A percentile compares a stretch with the other conserved stretches of the same genome.
Evolutionary conservation across 2,888 invertebrate species (phyloP).

Genomic region (Drosophila mercatorum): DNA sequence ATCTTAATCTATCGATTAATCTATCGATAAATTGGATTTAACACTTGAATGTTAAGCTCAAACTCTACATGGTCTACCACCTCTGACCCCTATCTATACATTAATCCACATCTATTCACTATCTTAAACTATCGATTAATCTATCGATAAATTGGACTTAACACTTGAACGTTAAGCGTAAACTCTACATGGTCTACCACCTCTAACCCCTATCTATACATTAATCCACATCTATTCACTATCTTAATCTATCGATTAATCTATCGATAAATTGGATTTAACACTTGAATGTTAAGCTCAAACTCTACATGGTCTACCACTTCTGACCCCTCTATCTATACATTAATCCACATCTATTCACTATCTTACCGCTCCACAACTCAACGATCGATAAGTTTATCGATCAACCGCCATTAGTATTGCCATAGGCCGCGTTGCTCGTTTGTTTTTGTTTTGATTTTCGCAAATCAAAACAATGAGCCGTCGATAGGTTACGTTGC

Average conservation of each 20-base stretch:
- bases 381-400: constrained; percentile 28
- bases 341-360: background rate
- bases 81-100: too few relatives aligned
- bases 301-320: background rate
- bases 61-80: background rate
- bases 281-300: background rate
- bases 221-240: too few relatives aligned
- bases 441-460: constrained; percentile 56
- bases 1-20: background rate
- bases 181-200: background rate
- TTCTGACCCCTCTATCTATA: too few relatives aligned
- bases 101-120: background rate
- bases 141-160: too few relatives aligned
- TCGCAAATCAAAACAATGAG: constrained; percentile 18
- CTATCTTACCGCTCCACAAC: fast-evolving
- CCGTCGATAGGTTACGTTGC: background rate
- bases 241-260: background rate
- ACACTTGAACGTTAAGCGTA: background rate
- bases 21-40: too few relatives aligned
- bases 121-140: background rate
- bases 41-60: background rate
- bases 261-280: too few relatives aligned
- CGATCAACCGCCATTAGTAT: constrained; percentile 19
- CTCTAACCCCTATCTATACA: too few relatives aligned
- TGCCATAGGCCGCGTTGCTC: constrained; percentile 4